phyloP scores from a whole-genome alignment of 53 echinoderm and acorn worm species.

The Paracentrotus lividus region DNA sequence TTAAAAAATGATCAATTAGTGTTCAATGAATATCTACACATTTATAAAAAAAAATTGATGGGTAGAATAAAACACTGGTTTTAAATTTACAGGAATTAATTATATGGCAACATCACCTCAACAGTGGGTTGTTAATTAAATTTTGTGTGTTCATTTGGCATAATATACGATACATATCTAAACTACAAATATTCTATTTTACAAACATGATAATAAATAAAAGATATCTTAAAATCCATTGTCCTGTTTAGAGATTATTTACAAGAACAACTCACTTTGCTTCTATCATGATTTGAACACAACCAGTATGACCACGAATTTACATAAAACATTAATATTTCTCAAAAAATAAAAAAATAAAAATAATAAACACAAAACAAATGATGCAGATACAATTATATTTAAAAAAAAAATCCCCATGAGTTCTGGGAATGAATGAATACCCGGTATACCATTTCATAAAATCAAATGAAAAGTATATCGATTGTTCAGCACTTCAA shows the following conservation, averaged over 20 bases:
- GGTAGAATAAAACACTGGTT: background rate
- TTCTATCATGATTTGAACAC: background rate
- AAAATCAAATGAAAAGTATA: too few species aligned
- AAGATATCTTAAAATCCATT: background rate
- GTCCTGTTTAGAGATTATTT: background rate
- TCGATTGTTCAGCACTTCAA: too few species aligned
- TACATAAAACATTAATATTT: too few species aligned
- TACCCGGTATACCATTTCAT: too few species aligned
- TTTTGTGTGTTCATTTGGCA: background rate
- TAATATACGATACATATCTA: background rate
- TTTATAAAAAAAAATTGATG: background rate
- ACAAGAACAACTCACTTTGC: background rate
- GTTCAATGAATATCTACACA: background rate
- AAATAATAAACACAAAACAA: too few species aligned
- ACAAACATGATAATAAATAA: constrained; percentile 29
- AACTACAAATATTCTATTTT: background rate
- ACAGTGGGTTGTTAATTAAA: background rate
- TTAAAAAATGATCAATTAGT: background rate
- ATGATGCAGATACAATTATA: too few species aligned
- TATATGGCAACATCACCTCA: background rate
- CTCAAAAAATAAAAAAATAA: too few species aligned
- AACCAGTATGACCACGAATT: too few species aligned
- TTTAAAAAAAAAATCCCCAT: too few species aligned
- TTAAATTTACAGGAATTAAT: background rate
- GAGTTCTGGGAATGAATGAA: too few species aligned